Evolutionary conservation across 2,888 invertebrate species (phyloP), one percentile per base, ranked within the genome.

Genomic region (Synanthedon tipuliformis): DNA sequence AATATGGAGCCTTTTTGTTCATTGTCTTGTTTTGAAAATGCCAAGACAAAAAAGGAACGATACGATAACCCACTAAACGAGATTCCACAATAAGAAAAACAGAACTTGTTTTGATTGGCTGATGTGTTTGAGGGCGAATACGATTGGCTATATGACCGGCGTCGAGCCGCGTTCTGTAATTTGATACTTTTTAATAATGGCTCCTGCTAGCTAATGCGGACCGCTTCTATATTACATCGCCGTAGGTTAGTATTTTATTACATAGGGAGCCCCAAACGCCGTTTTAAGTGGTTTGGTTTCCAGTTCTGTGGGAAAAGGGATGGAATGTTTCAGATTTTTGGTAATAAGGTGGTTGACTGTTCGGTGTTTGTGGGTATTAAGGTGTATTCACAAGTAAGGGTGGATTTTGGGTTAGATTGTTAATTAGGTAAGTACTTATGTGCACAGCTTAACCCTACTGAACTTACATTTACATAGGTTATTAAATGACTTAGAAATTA

Each of bases 161-260:
- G 71, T 10, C 34, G 34, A 73, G 71, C 62, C 73, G 73, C 82
- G 83, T 80, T 83, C 76, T 55, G 86, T 78, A 86, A 87, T 75
- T 73, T 74, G 87, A 87, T 87, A 87, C 85, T 86, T 87, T 87
- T 87, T 86, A 86, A 86, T 86, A 86, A 87, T 86, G 85, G 87
- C 81, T 85, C 76, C 81, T 85, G 34, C 81, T 78, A 73, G 81
- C 78, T 87, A 86, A 87, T 87, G 83, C 80, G 86, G 84, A 82
- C 82, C 78, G 71, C 77, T 78, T 77, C 78, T 81, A 81, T 82
- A 82, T 80, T 76, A 78, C 75, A 76, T 73, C 71, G 69, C 66
- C 68, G 71, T 73, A 66, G 71, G 73, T 74, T 75, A 73, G 81
- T 84, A 83, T 85, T 85, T 84, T 85, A 85, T 84, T 85, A 84